Evolutionary conservation across 2,888 invertebrate genomes (phyloP).

Genomic region (Dexiosoma caninum): DNA sequence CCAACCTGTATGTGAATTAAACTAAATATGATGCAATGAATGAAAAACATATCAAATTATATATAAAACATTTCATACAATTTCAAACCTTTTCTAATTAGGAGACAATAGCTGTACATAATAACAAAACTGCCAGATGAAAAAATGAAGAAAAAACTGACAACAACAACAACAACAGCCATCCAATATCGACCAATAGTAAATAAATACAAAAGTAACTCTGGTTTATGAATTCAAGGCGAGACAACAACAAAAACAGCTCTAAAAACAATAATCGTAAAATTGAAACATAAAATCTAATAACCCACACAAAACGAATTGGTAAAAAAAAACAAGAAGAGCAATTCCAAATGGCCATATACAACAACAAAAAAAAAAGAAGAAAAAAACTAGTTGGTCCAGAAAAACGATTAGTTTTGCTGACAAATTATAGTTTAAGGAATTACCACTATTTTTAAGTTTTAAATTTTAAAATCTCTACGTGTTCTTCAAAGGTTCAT

Average conservation of each 20-base stretch:
- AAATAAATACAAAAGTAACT: constrained; percentile 45
- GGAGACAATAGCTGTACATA: no score
- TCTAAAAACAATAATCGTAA: no score
- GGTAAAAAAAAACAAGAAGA: constrained; percentile 24
- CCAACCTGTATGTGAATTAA: no score
- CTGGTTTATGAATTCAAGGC: constrained; percentile 50
- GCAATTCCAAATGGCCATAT: constrained; percentile 39
- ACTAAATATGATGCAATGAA: no score
- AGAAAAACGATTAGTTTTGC: background rate
- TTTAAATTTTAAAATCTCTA: no score
- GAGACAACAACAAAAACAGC: constrained; percentile 26
- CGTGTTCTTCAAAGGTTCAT: no score
- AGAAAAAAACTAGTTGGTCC: constrained; percentile 12
- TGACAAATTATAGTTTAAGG: no score
- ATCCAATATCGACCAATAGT: background rate
- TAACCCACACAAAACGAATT: constrained; percentile 50
- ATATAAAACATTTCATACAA: no score
- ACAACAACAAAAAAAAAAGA: background rate
- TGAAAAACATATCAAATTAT: no score
- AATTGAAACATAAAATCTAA: background rate
- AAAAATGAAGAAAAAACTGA: constrained; percentile 4
- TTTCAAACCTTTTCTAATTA: no score
- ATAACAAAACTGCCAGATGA: background rate
- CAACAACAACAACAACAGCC: background rate
- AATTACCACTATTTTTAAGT: no score